Percentiles rank a stretch among this genome's conserved stretches.
These are phyloP conservation scores for Pelobates cultripes DNA, from an alignment of 2,797 vertebrate species.

Conservation along the genomic window DNA sequence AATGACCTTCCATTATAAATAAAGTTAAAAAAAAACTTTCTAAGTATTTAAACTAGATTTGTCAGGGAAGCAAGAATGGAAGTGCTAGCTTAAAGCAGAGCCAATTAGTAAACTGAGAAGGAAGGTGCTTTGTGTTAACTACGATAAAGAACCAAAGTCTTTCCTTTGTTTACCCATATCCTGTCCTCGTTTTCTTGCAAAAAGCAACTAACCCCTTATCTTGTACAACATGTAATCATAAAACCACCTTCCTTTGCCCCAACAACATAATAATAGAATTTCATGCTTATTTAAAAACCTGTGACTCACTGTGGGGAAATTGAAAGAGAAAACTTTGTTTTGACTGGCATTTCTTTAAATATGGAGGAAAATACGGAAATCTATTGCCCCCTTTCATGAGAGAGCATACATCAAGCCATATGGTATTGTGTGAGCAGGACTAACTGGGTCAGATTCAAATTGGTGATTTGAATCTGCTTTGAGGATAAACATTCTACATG, in stretches of 20 bases:
- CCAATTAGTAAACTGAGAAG: conserved; percentile 61
- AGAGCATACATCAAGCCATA: too few relatives aligned
- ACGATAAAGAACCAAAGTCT: conserved; percentile 60
- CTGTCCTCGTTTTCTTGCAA: conserved; percentile 38
- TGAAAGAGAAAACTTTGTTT: too few relatives aligned
- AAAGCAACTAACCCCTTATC: conserved; percentile 19
- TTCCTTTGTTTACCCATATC: conserved; percentile 56
- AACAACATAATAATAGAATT: not conserved
- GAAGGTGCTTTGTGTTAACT: conserved; percentile 56
- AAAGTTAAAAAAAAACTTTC: conserved; percentile 54
- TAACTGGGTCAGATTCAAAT: too few relatives aligned
- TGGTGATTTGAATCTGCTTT: too few relatives aligned
- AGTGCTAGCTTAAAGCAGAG: conserved; percentile 59
- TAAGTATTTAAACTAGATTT: conserved; percentile 57
- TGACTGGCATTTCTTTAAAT: too few relatives aligned
- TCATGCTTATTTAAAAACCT: conserved; percentile 12
- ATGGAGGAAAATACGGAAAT: too few relatives aligned
- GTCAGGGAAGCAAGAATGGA: conserved; percentile 30
- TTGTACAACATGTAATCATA: conserved; percentile 34
- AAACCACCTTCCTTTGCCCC: conserved; percentile 5
- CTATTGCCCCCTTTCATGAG: too few relatives aligned
- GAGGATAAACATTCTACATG: too few relatives aligned
- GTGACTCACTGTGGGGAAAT: conserved; percentile 14
- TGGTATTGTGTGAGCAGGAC: too few relatives aligned
- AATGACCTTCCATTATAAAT: conserved; percentile 61